Evolutionary conservation across 2,888 invertebrate species (phyloP), one percentile per base, ranked within the genome.

Genomic region (Agriopis aurantiaria): DNA sequence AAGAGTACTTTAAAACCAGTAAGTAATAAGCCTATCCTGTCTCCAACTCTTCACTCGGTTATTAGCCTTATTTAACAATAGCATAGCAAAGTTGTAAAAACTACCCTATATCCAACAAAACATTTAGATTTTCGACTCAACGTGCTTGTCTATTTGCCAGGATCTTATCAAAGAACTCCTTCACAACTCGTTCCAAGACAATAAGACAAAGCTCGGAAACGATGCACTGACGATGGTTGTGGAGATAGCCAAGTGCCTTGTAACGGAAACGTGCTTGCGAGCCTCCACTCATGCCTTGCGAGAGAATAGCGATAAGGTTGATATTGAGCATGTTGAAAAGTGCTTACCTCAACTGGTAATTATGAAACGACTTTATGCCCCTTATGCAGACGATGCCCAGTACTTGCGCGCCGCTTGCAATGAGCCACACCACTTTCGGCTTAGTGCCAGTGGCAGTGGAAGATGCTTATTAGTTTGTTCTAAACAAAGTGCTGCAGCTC

Each of bases 291-390:
- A 94, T 72, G 95, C 95, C 0, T 81, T 92, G 55, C 78, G 88
- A 5, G 95, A 95, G 76, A 88, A 89, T 75, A 90, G 89, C 71
- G 89, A 90, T 69, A 87, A 84, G 74, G 92, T 95, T 33, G 92
- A 91, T 63, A 84, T 95, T 72, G 94, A 95, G 73, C 95, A 95
- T 82, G 91, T 95, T 58, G 95, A 95, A 80, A 91, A 92, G 78
- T 94, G 95, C 81, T 83, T 95, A 74, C 95, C 95, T 33, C 95
- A 95, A 84, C 78, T 95, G 86, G 95, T 95, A 87, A 90, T 40
- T 40, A 52, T 33, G 33, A 33, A 33, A 33, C 33, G 0, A 33
- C 33, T 33, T 33, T 33, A 5, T 5, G 33, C 33, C 33, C 17
- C 17, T 1, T 2, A n/a, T 23, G 17, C 17, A 23, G 17, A 23